Conservation (phyloP, 2,888 invertebrate genomes). For the Nemoura dubitans region DNA sequence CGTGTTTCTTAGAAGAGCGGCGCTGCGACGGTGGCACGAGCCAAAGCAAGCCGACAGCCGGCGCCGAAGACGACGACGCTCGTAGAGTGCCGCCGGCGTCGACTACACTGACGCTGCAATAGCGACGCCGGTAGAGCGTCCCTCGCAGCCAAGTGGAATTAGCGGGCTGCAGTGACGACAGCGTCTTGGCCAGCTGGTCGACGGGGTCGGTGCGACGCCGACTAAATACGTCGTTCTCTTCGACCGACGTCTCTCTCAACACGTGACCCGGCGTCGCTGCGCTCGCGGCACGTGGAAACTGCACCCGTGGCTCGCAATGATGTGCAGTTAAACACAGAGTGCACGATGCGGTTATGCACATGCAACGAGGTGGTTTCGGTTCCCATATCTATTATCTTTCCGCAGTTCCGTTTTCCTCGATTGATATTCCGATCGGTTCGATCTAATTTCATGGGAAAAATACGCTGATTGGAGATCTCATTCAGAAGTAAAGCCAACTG, state of each 20-base stretch:
- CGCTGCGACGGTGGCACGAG: no score
- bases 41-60: neutral
- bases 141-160: no score
- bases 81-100: neutral
- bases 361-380: neutral
- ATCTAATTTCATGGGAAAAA: neutral
- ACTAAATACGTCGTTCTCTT: neutral
- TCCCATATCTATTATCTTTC: neutral
- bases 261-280: neutral
- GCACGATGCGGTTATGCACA: neutral
- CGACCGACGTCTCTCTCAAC: neutral
- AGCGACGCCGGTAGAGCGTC: no score
- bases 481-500: neutral
- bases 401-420: neutral
- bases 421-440: neutral
- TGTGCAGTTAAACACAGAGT: neutral
- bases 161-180: no score
- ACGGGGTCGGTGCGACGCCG: neutral
- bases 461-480: neutral
- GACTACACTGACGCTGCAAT: neutral
- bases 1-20: no score
- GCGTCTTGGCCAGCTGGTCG: no score
- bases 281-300: neutral
- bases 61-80: neutral
- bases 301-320: neutral